A percentile compares a stretch with the other conserved stretches of the same genome.
phyloP scores from a whole-genome alignment of 2,888 invertebrate species.

The Hyalella azteca region DNA sequence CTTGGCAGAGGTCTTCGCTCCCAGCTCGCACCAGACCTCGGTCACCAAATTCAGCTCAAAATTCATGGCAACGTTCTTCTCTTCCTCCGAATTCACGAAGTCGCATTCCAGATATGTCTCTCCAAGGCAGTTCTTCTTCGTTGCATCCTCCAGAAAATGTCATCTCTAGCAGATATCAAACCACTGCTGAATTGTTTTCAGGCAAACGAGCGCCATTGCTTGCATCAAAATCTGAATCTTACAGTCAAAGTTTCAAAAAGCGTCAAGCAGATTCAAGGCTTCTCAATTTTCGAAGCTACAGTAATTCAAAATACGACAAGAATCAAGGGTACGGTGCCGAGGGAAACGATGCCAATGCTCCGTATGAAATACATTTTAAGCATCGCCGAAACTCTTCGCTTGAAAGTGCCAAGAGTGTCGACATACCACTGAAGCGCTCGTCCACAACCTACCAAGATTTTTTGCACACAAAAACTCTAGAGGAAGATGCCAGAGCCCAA shows the following conservation, averaged over 20 bases:
- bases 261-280: not conserved
- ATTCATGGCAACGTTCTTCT: constrained; percentile 7
- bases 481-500: constrained; percentile 1
- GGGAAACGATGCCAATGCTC: constrained; percentile 18
- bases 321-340: not conserved
- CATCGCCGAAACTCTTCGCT: constrained; percentile 36
- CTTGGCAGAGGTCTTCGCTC: constrained; percentile 38
- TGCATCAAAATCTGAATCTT: constrained; percentile 23
- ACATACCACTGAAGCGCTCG: constrained; percentile 12
- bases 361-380: constrained; percentile 34
- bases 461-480: not conserved
- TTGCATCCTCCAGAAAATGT: not conserved
- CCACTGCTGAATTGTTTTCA: not conserved
- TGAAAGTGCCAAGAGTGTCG: not conserved
- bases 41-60: not conserved
- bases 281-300: not conserved
- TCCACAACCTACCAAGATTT: constrained; percentile 28
- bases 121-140: constrained; percentile 20
- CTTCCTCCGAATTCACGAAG: not conserved
- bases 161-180: not conserved
- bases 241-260: constrained; percentile 10
- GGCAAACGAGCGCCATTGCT: constrained; percentile 22
- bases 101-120: not conserved
- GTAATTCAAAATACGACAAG: not conserved
- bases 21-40: constrained; percentile 30